These are phyloP conservation scores for Dendrophyllia cribrosa DNA, from an alignment of 64 coral and sea anemone species.

Conservation along the genomic window DNA sequence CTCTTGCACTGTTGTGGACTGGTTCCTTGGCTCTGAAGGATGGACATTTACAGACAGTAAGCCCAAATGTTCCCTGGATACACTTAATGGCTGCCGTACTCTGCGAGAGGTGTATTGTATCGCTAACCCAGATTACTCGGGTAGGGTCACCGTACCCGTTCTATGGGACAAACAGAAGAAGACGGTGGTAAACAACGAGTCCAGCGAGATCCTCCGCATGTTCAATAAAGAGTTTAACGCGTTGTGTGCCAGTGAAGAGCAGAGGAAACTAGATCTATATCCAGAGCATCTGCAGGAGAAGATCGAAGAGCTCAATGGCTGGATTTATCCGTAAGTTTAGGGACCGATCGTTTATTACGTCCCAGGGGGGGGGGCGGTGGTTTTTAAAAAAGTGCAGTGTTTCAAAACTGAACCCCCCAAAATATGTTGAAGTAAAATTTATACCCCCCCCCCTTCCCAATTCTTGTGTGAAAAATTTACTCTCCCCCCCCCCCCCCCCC, in stretches of 20 bases:
- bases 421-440: no score
- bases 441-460: no score
- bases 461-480: no score
- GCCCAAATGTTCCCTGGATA: conserved; percentile 80
- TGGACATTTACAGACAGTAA: conserved; percentile 84
- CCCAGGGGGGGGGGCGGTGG: no score
- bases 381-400: no score
- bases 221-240: conserved; percentile 87
- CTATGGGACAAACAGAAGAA: conserved; percentile 88
- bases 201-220: conserved; percentile 95
- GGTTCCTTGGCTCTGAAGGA: conserved; percentile 63
- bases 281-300: conserved; percentile 66
- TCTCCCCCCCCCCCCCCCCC: no score
- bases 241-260: conserved; percentile 83
- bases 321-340: conserved; percentile 93
- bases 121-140: conserved; percentile 61
- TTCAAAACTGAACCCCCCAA: no score
- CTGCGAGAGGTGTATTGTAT: conserved; percentile 81
- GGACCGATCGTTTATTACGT: no score
- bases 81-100: conserved; percentile 77
- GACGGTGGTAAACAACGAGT: conserved; percentile 92
- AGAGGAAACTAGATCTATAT: conserved; percentile 91
- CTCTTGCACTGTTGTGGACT: conserved; percentile 86
- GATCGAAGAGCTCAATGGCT: conserved; percentile 88
- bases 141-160: conserved; percentile 81